Evolutionary conservation across 2,797 vertebrate genomes (phyloP), one percentile per base, ranked within the genome.

Genomic region (Carapus acus): DNA sequence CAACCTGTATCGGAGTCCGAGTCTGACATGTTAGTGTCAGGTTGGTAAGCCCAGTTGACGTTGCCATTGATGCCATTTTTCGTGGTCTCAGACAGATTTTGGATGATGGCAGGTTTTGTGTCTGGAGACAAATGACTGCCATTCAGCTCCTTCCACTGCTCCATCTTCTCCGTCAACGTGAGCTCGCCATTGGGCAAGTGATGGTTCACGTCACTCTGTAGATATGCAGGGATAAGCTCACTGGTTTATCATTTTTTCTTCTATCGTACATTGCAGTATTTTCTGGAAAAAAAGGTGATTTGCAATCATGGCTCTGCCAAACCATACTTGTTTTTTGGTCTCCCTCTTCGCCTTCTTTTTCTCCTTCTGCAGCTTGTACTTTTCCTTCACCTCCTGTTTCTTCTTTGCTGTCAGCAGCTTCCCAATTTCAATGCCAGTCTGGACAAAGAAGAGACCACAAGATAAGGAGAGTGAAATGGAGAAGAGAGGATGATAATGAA

Each of bases 361-460:
- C 86, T 88, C 59, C 82, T 80, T 69, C 65, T 87, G 54, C 76
- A 82, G 60, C 40, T 58, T 21, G n/a, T 62, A 69, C 71, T 85
- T 88, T 72, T 84, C 62, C 59, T 87, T 89, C 33, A 74, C 77
- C 2, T 90, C 80, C 14, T 43, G 72, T 53, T 90, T 93, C 79
- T 88, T 94, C 78, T 93, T 96, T 42, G 75, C 85, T 5, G 79
- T 67, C 9, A 94, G 85, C 63, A 96, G 84, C 65, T 70, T 83
- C 13, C 88, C 85, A 0, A 96, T 81, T 1, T 93, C 75, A 29
- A 94, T 71, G 23, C 92, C 93, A 0, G 87, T 90, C 95, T 97
- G 55, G 5, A 46, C 39, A 54, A 43, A 72, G 49, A 51, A 48
- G n/a, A 45, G 8, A 44, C 23, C 46, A 48, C 54, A 16, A 11